A percentile compares a stretch with the other conserved stretches of the same genome.
Conservation (phyloP, 2,113 vertebrate genomes). For the Strix uralensis region DNA sequence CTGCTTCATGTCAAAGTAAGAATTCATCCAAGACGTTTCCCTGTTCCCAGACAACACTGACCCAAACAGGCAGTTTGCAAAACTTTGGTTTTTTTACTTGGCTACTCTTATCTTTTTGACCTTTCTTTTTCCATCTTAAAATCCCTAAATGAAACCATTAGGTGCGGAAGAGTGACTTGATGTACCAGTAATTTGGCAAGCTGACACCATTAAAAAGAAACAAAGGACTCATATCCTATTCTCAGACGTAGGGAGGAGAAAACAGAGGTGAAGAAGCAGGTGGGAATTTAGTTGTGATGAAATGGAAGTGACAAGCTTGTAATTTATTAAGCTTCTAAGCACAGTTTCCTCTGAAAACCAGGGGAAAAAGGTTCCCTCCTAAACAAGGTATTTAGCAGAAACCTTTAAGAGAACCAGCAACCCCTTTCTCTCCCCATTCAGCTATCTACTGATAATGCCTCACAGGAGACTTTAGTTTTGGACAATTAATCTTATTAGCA, state of each 20-base stretch:
- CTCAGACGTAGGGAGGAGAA: neutral
- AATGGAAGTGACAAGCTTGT: slow-evolving; percentile 12
- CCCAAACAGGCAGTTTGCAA: neutral
- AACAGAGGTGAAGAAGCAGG: neutral
- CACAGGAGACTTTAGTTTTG: neutral
- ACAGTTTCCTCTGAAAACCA: neutral
- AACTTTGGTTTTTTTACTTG: neutral
- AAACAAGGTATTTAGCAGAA: slow-evolving; percentile 7
- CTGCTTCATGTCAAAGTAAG: neutral
- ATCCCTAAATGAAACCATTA: neutral
- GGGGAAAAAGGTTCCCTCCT: neutral
- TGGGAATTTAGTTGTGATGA: neutral
- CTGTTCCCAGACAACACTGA: neutral
- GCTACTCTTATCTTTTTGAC: neutral
- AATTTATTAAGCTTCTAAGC: slow-evolving; percentile 12
- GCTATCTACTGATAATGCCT: neutral
- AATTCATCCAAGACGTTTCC: neutral
- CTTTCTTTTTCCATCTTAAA: neutral
- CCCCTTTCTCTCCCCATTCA: neutral
- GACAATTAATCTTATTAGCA: slow-evolving; percentile 47
- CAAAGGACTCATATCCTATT: neutral
- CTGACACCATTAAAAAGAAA: neutral
- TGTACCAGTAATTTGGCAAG: neutral
- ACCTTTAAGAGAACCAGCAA: neutral
- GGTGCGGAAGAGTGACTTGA: neutral